A percentile compares a stretch with the other conserved stretches of the same genome.
Evolutionary conservation across 2,797 vertebrate genomes (phyloP).

Genomic region (Merluccius polli): DNA sequence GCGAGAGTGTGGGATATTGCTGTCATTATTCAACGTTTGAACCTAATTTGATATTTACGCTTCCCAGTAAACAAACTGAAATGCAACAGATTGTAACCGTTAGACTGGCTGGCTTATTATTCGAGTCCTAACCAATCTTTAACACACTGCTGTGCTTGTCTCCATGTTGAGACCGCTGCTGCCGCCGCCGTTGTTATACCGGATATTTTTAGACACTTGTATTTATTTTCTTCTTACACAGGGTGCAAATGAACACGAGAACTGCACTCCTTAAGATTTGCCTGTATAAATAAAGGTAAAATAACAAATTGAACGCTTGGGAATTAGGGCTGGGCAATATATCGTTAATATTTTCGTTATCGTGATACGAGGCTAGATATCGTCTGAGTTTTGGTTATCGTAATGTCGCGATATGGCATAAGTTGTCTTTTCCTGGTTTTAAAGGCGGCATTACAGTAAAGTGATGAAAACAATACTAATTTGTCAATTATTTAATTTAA

Average conservation of each 20-base stretch:
- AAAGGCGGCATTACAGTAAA: no score
- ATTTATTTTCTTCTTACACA: slow-evolving; percentile 59
- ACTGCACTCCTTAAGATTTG: slow-evolving; percentile 65
- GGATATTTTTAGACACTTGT: slow-evolving; percentile 18
- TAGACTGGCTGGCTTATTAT: not conserved
- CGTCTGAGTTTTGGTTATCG: no score
- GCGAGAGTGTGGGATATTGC: not conserved
- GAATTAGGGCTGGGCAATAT: no score
- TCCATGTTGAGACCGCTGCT: not conserved
- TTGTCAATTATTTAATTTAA: no score
- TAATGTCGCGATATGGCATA: no score
- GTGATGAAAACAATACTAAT: no score
- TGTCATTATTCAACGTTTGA: not conserved
- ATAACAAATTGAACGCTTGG: slow-evolving; percentile 4
- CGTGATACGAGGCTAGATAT: no score
- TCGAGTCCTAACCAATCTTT: not conserved
- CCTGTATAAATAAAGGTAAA: slow-evolving; percentile 69
- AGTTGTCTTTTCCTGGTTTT: no score
- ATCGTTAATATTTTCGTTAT: no score
- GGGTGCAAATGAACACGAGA: slow-evolving; percentile 62
- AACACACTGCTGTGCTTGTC: not conserved
- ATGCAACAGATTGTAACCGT: not conserved
- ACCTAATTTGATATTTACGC: not conserved
- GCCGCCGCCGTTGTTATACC: not conserved
- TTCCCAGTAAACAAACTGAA: not conserved